Evolutionary conservation across 30 jellyfish, hydroid and myxozoan species (phyloP), one percentile per base, ranked within the genome.

Genomic region (Rhopilema esculentum): DNA sequence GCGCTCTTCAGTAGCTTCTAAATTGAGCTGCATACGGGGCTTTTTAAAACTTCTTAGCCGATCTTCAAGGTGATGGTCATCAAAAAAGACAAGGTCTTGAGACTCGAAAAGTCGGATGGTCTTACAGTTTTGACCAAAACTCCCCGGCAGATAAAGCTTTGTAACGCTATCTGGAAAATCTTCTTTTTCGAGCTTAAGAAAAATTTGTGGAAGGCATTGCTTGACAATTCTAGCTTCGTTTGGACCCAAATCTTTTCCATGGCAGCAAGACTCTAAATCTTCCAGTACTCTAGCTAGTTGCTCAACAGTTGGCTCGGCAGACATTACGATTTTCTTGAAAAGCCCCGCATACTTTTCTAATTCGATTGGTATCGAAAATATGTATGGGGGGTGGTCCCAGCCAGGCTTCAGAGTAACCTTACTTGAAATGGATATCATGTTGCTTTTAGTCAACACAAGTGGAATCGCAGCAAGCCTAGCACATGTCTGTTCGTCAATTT

Each of bases 71-170:
- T 79, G 91, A 16, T 25, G 20, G 62, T 91, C 98, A 32, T 86
- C 91, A 49, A 77, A 33, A 63, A 62, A 79, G 16, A 91, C 80
- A 18, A 86, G 68, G 19, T 86, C 86, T 8, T 62, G 30, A 7
- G 96, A 72, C 6, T 68, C 32, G 67, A 52, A 85, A 25, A 91
- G 81, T 1, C 66, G 1, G 8, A 78, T 61, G 0, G 88, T 22
- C 24, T 57, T 81, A 27, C 62, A 66, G 49, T 33, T 48, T 1
- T 61, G 57, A 20, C 80, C 89, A 8, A 30, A 4, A 24, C 17
- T 26, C 30, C 97, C 92, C 24, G 98, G 98, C 57, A 91, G 89
- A 53, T 32, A 74, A 50, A 91, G 75, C n/a, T 22, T 1, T 4
- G 33, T 21, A 0, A 26, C 62, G 50, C 52, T 75, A 0, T 66